phyloP scores from a whole-genome alignment of 2,888 invertebrate species.

The Shargacucullia verbasci region DNA sequence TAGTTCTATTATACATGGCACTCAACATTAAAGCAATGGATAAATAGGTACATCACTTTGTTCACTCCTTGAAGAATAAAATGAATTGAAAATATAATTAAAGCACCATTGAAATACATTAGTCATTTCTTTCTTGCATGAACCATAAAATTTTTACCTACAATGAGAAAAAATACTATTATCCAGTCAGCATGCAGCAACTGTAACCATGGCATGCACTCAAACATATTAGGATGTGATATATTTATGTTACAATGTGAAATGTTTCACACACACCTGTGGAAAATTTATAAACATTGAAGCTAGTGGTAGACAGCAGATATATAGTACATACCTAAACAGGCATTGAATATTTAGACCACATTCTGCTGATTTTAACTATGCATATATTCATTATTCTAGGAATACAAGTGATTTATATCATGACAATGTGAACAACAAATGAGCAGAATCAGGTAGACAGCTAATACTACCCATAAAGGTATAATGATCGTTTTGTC shows the following conservation, averaged over 20 bases:
- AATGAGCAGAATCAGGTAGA: slow-evolving; percentile 7
- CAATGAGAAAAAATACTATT: slow-evolving; percentile 56
- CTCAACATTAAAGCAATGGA: slow-evolving; percentile 42
- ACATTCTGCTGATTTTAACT: slow-evolving; percentile 7
- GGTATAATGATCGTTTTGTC: slow-evolving; percentile 24
- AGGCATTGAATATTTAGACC: slow-evolving; percentile 13
- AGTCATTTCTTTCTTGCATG: slow-evolving; percentile 70
- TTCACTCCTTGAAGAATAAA: slow-evolving; percentile 57
- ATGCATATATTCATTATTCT: not conserved
- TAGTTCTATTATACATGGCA: slow-evolving; percentile 10
- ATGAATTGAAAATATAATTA: slow-evolving; percentile 66
- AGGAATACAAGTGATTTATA: not conserved
- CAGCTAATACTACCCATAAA: slow-evolving; percentile 16
- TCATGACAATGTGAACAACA: not conserved
- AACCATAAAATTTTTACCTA: slow-evolving; percentile 62
- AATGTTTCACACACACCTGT: slow-evolving; percentile 14
- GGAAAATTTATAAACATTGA: slow-evolving; percentile 26
- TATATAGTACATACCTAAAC: slow-evolving; percentile 13
- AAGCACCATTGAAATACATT: slow-evolving; percentile 69
- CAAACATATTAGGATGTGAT: slow-evolving; percentile 7
- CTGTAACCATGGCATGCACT: slow-evolving; percentile 10
- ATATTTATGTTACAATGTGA: slow-evolving; percentile 8
- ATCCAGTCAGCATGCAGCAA: slow-evolving; percentile 20
- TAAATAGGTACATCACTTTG: slow-evolving; percentile 75
- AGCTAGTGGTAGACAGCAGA: slow-evolving; percentile 9